These are phyloP conservation scores for Norana najaformis DNA, from an alignment of 2,888 invertebrate genomes.

Conservation along the genomic window DNA sequence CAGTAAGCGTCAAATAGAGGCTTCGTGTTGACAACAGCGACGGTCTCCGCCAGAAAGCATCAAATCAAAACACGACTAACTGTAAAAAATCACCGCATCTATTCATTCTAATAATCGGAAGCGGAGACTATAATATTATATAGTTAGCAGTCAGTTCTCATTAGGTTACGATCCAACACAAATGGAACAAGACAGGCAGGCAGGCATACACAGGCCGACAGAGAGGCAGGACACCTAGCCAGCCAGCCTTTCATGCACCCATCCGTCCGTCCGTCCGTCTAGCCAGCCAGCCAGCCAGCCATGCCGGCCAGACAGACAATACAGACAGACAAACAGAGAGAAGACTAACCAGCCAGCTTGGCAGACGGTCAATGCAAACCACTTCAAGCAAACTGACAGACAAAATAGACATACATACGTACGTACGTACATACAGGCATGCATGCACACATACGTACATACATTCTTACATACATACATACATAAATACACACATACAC, in stretches of 20 bases:
- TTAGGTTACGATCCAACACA: neutral
- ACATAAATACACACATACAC: neutral
- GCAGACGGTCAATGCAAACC: no score
- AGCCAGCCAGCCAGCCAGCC: neutral
- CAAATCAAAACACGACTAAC: neutral
- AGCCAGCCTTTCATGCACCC: neutral
- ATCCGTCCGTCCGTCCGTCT: neutral
- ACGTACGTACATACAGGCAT: no score
- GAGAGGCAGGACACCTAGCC: neutral
- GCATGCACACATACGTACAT: no score
- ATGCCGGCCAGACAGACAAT: neutral
- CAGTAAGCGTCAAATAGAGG: neutral
- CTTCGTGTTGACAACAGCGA: neutral
- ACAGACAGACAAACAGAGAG: neutral
- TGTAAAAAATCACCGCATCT: neutral
- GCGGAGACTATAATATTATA: no score
- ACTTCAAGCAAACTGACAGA: no score
- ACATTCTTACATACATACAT: neutral
- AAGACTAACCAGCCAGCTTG: no score
- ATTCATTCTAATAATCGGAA: neutral
- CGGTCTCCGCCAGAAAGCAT: no score
- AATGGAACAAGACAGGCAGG: no score
- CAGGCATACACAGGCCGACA: no score
- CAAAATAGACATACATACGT: neutral
- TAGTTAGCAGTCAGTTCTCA: neutral